These are phyloP conservation scores for Camponotus floridanus DNA, from an alignment of 1,140 invertebrate species.

Conservation along the genomic window DNA sequence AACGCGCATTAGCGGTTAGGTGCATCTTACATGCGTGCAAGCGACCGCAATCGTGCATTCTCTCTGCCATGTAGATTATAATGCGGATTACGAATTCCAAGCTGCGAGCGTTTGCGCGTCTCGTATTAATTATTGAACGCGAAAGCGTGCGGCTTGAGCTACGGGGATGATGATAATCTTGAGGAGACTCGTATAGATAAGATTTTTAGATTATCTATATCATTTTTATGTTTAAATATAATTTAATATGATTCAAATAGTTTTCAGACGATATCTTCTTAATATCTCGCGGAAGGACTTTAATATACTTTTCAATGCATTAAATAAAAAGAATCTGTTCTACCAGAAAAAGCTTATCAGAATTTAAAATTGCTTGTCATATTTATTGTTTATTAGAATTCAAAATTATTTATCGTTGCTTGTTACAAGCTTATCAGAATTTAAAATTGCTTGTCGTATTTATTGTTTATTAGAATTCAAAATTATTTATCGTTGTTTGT, in stretches of 20 bases:
- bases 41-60: conserved; percentile 50
- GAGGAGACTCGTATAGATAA: too few relatives aligned
- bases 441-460: neutral
- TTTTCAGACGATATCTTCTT: neutral
- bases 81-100: conserved; percentile 42
- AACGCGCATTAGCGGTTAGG: conserved; percentile 59
- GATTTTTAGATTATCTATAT: neutral
- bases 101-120: conserved; percentile 3
- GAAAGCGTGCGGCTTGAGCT: neutral
- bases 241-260: neutral
- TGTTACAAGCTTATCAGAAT: too few relatives aligned
- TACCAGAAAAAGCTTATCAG: too few relatives aligned
- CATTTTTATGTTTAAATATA: neutral
- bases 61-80: conserved; percentile 54
- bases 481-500: too few relatives aligned
- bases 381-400: too few relatives aligned
- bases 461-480: too few relatives aligned
- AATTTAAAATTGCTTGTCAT: neutral
- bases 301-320: neutral
- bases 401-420: too few relatives aligned
- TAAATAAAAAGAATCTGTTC: neutral
- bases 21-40: conserved; percentile 30
- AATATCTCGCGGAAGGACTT: neutral
- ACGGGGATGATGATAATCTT: neutral
- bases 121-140: conserved; percentile 28